phyloP scores from a whole-genome alignment of 2,797 vertebrate genomes.

The Pangasius macronema region DNA sequence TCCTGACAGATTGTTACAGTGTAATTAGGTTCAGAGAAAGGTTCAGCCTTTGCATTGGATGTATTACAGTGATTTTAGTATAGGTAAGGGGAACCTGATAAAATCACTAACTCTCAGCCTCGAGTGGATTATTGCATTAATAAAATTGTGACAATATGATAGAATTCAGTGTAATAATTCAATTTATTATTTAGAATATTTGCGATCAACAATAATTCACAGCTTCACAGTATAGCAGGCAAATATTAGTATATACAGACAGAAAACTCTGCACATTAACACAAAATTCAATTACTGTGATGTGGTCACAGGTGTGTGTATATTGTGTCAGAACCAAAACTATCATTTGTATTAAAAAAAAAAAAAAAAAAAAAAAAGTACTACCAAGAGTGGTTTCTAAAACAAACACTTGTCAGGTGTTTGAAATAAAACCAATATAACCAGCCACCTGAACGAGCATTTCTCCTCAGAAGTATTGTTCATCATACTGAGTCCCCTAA shows the following conservation, averaged over 20 bases:
- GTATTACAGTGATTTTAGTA: background rate
- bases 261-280: background rate
- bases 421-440: background rate
- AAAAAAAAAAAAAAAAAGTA: background rate
- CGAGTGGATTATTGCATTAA: background rate
- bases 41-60: background rate
- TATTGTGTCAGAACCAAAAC: background rate
- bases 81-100: background rate
- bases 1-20: background rate
- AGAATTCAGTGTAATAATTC: background rate
- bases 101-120: background rate
- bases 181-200: background rate
- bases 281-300: background rate
- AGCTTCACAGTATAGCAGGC: background rate
- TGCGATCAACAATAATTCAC: background rate
- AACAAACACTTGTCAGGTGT: background rate
- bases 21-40: background rate
- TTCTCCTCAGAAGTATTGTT: constrained; percentile 7
- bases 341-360: background rate
- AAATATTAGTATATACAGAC: background rate
- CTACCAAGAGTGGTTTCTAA: background rate
- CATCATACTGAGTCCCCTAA: background rate
- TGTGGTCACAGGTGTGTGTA: background rate
- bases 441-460: background rate
- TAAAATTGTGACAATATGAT: background rate